phyloP scores from a whole-genome alignment of 2,113 vertebrate species.

The Ceuthmochares aereus region DNA sequence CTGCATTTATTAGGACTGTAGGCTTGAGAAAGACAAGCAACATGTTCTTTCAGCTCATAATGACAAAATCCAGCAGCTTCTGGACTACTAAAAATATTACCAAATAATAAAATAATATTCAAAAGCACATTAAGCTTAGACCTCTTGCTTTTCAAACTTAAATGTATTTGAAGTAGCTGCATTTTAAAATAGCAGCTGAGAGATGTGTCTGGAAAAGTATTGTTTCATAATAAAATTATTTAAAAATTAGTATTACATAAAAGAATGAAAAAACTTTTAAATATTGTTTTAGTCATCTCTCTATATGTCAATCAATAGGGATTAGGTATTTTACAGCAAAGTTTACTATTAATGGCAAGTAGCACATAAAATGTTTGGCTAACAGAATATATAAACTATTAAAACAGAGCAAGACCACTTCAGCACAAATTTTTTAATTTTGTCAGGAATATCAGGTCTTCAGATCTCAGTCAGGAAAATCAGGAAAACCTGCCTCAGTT shows the following conservation, averaged over 20 bases:
- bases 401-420: not conserved
- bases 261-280: not conserved
- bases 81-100: slow-evolving; percentile 45
- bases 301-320: not conserved
- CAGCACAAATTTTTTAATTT: not conserved
- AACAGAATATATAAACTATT: not conserved
- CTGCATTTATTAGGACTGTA: slow-evolving; percentile 56
- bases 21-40: slow-evolving; percentile 49
- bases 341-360: not conserved
- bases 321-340: not conserved
- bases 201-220: not conserved
- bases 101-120: slow-evolving; percentile 38
- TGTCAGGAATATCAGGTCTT: not conserved
- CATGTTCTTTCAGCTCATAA: slow-evolving; percentile 60
- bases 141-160: not conserved
- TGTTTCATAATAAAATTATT: slow-evolving; percentile 29
- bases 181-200: slow-evolving; percentile 3
- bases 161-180: not conserved
- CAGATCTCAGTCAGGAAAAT: not conserved
- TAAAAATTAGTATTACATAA: not conserved
- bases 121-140: slow-evolving; percentile 26
- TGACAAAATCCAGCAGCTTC: slow-evolving; percentile 23
- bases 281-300: not conserved
- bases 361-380: not conserved
- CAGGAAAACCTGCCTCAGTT: not conserved